phyloP scores from a whole-genome alignment of 2,888 invertebrate species.

The Polydrusus tereticollis region DNA sequence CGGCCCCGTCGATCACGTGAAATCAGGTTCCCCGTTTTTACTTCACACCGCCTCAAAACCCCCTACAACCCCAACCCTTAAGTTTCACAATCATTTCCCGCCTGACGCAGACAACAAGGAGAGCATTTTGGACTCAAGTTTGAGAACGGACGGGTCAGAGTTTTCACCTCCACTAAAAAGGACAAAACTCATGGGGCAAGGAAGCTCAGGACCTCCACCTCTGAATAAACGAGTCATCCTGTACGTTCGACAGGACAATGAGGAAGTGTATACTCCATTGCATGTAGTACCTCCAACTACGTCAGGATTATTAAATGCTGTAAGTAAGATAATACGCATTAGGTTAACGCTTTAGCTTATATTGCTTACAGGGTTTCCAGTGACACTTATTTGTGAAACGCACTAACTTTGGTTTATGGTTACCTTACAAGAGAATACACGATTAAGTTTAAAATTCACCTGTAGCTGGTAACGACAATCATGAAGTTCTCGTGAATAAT shows the following conservation, averaged over 20 bases:
- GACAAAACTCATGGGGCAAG: constrained; percentile 71
- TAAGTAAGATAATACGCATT: constrained; percentile 71
- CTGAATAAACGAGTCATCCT: constrained; percentile 93
- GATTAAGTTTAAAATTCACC: neutral
- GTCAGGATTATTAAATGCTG: constrained; percentile 92
- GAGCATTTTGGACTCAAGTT: constrained; percentile 70
- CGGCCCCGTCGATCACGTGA: constrained; percentile 72
- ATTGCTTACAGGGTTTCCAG: constrained; percentile 52
- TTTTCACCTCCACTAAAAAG: constrained; percentile 78
- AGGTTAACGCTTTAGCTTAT: constrained; percentile 37
- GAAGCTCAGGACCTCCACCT: constrained; percentile 74
- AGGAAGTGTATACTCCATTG: constrained; percentile 95
- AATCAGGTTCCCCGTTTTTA: constrained; percentile 82
- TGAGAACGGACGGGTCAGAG: constrained; percentile 69
- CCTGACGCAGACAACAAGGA: constrained; percentile 88
- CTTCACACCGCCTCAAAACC: constrained; percentile 76
- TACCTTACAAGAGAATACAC: neutral
- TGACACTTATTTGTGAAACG: neutral
- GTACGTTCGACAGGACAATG: constrained; percentile 96
- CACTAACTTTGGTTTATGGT: constrained; percentile 24
- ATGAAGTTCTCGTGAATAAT: neutral
- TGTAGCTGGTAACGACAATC: neutral
- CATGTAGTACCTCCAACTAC: constrained; percentile 95
- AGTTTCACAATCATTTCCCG: constrained; percentile 94
- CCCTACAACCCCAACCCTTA: constrained; percentile 87